Conservation (phyloP, 2,888 invertebrate species). For the Erebia epiphron region DNA sequence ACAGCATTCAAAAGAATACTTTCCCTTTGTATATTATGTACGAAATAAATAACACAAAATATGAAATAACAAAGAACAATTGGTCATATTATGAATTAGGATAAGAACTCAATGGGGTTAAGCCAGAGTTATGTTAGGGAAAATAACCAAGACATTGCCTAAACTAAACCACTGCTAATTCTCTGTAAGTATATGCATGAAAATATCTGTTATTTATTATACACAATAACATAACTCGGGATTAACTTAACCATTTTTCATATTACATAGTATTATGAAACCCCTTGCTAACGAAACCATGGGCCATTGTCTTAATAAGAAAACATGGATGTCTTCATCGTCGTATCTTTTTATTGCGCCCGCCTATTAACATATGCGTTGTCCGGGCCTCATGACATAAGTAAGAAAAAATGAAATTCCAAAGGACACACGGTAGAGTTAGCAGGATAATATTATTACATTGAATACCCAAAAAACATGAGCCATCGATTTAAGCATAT, state of each 20-base stretch:
- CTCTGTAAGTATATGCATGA: constrained; percentile 23
- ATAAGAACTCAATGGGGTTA: constrained; percentile 11
- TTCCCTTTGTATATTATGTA: neutral
- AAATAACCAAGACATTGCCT: constrained; percentile 13
- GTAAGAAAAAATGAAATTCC: constrained; percentile 65
- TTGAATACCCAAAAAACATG: neutral
- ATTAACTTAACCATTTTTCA: constrained; percentile 35
- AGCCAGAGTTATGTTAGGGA: constrained; percentile 11
- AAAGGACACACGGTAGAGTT: constrained; percentile 53
- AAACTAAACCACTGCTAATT: constrained; percentile 19
- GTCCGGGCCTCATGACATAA: constrained; percentile 55
- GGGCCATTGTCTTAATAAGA: constrained; percentile 41
- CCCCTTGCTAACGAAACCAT: constrained; percentile 38
- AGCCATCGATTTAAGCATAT: neutral
- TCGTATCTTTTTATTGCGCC: constrained; percentile 61
- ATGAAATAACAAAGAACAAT: constrained; percentile 2
- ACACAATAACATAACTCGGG: constrained; percentile 30
- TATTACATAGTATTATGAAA: constrained; percentile 26
- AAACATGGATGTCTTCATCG: constrained; percentile 44
- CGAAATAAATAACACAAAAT: neutral
- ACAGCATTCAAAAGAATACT: neutral
- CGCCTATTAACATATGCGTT: constrained; percentile 59
- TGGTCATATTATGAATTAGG: constrained; percentile 5
- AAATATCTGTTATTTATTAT: constrained; percentile 33
- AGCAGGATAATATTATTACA: constrained; percentile 40